Evolutionary conservation across 2,888 invertebrate species (phyloP).

Genomic region (Tolmerus cingulatus): DNA sequence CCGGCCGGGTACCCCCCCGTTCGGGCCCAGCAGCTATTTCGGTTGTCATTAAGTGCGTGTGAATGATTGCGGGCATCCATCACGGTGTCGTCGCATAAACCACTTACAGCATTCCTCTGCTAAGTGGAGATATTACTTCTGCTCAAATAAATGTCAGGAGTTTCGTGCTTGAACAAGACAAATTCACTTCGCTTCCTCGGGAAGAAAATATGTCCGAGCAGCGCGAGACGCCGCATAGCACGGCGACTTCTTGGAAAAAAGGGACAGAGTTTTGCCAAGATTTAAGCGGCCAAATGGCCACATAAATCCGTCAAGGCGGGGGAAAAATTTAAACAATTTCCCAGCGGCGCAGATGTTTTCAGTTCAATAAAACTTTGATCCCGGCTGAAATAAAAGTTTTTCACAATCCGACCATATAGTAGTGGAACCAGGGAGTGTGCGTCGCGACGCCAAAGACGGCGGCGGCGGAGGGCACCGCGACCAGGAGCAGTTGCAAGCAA

Average conservation of each 20-base stretch:
- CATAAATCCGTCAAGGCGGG: slow-evolving; percentile 34
- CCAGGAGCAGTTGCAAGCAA: neutral
- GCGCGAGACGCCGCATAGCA: neutral
- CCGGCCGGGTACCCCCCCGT: neutral
- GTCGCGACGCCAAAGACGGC: neutral
- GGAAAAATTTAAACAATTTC: slow-evolving; percentile 36
- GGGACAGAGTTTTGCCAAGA: neutral
- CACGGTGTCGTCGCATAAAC: slow-evolving; percentile 26
- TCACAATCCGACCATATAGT: slow-evolving; percentile 6
- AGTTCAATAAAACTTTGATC: slow-evolving; percentile 28
- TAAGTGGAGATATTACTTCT: slow-evolving; percentile 28
- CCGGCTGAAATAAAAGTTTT: slow-evolving; percentile 3
- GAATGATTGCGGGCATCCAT: slow-evolving; percentile 14
- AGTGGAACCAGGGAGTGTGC: neutral
- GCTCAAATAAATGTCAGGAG: slow-evolving; percentile 33
- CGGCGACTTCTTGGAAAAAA: neutral
- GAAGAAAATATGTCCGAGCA: slow-evolving; percentile 24
- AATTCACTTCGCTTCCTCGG: slow-evolving; percentile 11
- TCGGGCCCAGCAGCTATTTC: neutral
- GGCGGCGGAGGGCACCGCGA: neutral
- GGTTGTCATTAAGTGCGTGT: slow-evolving; percentile 13
- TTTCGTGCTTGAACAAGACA: slow-evolving; percentile 13
- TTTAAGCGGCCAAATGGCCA: slow-evolving; percentile 26
- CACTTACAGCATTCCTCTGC: slow-evolving; percentile 22
- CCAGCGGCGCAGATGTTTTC: slow-evolving; percentile 25